Evolutionary conservation across 1,140 invertebrate genomes (phyloP).

Genomic region (Harlomillsia oculata): DNA sequence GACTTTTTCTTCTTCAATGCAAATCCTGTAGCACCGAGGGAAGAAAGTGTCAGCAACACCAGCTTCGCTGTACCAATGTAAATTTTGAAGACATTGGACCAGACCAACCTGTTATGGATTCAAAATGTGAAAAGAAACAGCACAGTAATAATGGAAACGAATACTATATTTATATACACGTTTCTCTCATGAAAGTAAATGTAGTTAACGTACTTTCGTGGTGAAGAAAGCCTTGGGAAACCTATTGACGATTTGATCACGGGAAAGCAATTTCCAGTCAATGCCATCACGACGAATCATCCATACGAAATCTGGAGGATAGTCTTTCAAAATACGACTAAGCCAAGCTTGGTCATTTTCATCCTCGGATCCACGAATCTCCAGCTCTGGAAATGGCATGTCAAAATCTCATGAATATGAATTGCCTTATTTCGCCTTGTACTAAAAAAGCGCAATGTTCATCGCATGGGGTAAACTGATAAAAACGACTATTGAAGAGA

Average conservation of each 20-base stretch:
- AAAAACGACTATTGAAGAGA: too few species aligned
- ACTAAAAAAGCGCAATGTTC: background rate
- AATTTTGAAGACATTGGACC: constrained; percentile 67
- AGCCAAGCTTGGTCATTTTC: constrained; percentile 29
- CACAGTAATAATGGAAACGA: background rate
- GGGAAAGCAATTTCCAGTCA: constrained; percentile 47
- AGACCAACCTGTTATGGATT: constrained; percentile 59
- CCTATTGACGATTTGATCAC: constrained; percentile 59
- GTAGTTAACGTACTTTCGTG: constrained; percentile 61
- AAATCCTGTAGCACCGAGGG: constrained; percentile 77
- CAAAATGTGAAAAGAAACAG: too few species aligned
- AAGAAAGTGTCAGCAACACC: constrained; percentile 68
- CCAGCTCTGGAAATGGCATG: too few species aligned
- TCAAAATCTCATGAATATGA: too few species aligned
- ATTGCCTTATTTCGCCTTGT: background rate
- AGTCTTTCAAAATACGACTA: constrained; percentile 44
- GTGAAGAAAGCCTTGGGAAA: constrained; percentile 75
- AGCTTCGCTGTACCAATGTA: constrained; percentile 79
- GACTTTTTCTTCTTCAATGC: constrained; percentile 71
- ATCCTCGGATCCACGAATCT: too few species aligned
- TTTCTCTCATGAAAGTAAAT: background rate
- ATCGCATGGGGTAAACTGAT: too few species aligned
- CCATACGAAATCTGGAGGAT: constrained; percentile 73
- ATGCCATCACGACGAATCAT: constrained; percentile 71
- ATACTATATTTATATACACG: constrained; percentile 8